These are phyloP conservation scores for Astur gentilis DNA, from an alignment of 2,113 vertebrate species.

Conservation along the genomic window DNA sequence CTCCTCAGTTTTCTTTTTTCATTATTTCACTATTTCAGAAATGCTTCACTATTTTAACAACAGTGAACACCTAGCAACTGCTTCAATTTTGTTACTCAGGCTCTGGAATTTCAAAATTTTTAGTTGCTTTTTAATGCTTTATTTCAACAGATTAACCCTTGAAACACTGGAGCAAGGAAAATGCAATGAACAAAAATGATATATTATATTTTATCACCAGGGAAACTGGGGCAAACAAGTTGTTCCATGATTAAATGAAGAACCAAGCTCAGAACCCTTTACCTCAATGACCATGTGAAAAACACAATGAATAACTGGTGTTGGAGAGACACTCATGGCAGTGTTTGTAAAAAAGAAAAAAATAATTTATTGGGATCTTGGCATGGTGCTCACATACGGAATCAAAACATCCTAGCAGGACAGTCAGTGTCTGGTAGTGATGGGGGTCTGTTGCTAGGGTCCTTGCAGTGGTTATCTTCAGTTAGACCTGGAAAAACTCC, in stretches of 20 bases:
- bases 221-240: background rate
- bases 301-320: background rate
- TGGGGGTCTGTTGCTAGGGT: background rate
- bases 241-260: background rate
- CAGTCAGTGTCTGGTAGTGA: background rate
- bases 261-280: background rate
- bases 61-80: background rate
- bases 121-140: background rate
- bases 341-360: background rate
- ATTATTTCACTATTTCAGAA: background rate
- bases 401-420: background rate
- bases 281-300: background rate
- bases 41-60: background rate
- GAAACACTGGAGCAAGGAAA: background rate
- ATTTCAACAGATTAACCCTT: background rate
- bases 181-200: background rate
- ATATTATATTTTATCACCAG: background rate
- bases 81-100: background rate
- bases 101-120: background rate
- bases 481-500: background rate
- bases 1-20: background rate
- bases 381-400: background rate
- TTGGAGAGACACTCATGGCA: background rate
- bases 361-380: background rate
- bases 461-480: background rate